Evolutionary conservation across 2,113 vertebrate genomes (phyloP), one percentile per base, ranked within the genome.

Genomic region (Camelus dromedarius): DNA sequence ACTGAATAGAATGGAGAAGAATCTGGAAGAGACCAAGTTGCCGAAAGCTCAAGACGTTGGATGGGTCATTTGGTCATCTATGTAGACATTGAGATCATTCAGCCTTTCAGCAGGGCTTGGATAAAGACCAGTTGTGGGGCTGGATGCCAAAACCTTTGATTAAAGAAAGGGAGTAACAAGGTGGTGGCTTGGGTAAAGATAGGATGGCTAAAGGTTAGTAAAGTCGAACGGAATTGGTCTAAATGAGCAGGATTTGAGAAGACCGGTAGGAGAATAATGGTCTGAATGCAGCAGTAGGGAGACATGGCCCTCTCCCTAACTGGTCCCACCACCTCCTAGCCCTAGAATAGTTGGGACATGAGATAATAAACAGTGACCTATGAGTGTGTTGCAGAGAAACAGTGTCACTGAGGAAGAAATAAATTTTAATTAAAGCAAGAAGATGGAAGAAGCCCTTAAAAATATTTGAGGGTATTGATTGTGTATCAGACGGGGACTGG

Each of bases 181-280:
- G 7, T 66, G 60, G 26, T 56, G 52, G 12, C n/a, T 86, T 86
- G 85, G 19, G 70, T 75, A 79, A 32, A 66, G 3, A 5, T 26
- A 15, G 3, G 35, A 38, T 66, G 38, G n/a, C 32, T 84, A 69
- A 83, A 58, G 22, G 46, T 54, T n/a, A 56, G 64, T 24, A 4
- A 84, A 79, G 3, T 8, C 77, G 46, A 70, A 81, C n/a, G 19
- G 32, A 87, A 56, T 50, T 69, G 7, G 15, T 67, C 42, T 87
- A 69, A 79, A 58, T 62, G 84, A 93, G 42, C 81, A 83, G 75
- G 70, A 50, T 73, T 38, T 94, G 56, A 79, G n/a, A 67, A 75
- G 24, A 38, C 30, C 18, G 15, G 15, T 12, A 66, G n/a, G 24
- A 79, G 30, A 58, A 58, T 35, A 12, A 67, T 60, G 22, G n/a